phyloP scores from a whole-genome alignment of 2,113 vertebrate species.

The Tetrao urogallus region DNA sequence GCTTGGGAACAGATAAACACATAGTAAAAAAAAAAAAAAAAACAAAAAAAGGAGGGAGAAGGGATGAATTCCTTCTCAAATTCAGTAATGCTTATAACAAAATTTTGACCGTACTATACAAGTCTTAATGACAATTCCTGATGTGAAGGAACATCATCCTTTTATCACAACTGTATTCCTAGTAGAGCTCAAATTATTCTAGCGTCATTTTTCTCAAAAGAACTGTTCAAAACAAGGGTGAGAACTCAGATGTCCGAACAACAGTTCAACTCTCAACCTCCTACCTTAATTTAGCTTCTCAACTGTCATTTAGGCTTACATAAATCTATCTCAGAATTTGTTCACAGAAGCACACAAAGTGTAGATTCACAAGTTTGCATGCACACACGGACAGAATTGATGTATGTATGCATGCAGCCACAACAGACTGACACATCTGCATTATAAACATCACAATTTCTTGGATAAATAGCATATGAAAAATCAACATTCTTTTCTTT shows the following conservation, averaged over 20 bases:
- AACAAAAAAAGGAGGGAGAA: background rate
- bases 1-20: background rate
- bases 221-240: background rate
- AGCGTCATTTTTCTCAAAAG: background rate
- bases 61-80: background rate
- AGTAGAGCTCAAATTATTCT: background rate
- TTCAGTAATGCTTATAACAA: background rate
- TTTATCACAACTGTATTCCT: background rate
- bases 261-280: background rate
- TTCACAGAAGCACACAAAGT: background rate
- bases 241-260: background rate
- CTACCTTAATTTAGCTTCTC: background rate
- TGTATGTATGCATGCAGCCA: fast-evolving
- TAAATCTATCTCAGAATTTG: background rate
- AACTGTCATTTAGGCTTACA: background rate
- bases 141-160: background rate
- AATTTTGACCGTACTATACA: background rate
- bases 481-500: background rate
- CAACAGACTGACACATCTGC: background rate
- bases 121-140: background rate
- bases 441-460: background rate
- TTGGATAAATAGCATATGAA: background rate
- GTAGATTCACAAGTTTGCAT: background rate
- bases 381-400: background rate
- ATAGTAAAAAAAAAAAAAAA: slow-evolving; percentile 48